Evolutionary conservation across 2,113 vertebrate species (phyloP).

Genomic region (Sporophila hypoxantha): DNA sequence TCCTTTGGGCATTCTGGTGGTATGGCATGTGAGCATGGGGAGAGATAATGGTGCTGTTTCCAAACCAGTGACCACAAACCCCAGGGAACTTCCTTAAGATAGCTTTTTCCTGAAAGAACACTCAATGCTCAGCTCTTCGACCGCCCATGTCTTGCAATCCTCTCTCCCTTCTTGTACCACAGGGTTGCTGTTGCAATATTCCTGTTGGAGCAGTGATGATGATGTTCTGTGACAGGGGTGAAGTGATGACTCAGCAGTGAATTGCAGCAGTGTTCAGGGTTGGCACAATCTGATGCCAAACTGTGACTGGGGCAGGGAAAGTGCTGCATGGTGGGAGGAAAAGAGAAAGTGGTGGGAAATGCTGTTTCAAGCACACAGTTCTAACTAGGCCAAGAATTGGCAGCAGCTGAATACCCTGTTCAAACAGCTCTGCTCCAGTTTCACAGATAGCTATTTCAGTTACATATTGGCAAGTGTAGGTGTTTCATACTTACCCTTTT

Average conservation of each 20-base stretch:
- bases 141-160: neutral
- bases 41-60: neutral
- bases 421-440: neutral
- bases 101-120: neutral
- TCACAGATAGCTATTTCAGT: neutral
- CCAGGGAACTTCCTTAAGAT: neutral
- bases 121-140: neutral
- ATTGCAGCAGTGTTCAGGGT: neutral
- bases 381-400: neutral
- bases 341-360: neutral
- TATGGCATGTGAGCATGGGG: neutral
- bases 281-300: slow-evolving; percentile 5
- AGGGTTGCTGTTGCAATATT: neutral
- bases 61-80: neutral
- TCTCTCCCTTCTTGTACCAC: neutral
- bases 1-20: neutral
- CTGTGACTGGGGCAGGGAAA: neutral
- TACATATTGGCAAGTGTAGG: neutral
- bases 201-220: neutral
- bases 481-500: neutral
- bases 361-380: neutral
- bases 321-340: neutral
- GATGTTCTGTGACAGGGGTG: neutral
- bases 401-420: neutral
- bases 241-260: slow-evolving; percentile 36